Base-by-base conservation (phyloP, 2,113 vertebrate genomes). In the Salvator merianae region DNA sequence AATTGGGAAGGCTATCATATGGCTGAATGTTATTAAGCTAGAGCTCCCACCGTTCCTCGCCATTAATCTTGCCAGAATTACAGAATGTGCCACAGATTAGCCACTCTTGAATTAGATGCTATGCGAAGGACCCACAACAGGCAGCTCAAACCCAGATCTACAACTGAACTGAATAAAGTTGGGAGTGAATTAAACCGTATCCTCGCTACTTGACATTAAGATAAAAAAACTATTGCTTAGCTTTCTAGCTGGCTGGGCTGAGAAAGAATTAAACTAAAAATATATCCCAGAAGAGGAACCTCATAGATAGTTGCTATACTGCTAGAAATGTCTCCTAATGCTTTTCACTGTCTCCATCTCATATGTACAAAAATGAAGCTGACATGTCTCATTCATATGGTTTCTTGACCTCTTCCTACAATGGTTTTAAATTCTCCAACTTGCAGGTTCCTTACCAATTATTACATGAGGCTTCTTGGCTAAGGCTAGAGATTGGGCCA, bases 381-480 rank as follows among this genome's bases (percentile, higher is more conserved):
- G 7, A 68, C 14, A 66, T 7, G 66, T n/a, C 68, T 78, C 71
- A 40, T 80, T 50, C 28, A 75, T 9, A 50, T 6, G 20, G 32
- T 75, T 43, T 83, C 68, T 28, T 72, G 30, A 26, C 47, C 22
- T 40, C 81, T 76, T 7, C 16, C 50, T 50, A 75, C 3, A 81
- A 7, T 68, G 7, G 82, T 16, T 28, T 0, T 0, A 36, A 0
- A 74, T 1, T 1, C n/a, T 62, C 6, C 32, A 69, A 16, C 2
- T 77, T 0, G 0, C 47, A 47, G 53, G 88, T 70, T 81, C 28
- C 97, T 98, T 95, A 99, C 99, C 99, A 77, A 99, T 99, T 76
- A 99, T 95, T 68, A 99, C 87, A 82, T 99, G 99, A 0, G 99
- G 99, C 70, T 99, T 99, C 93, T 99, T 99, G 26, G 98, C 99